phyloP scores from a whole-genome alignment of 2,888 invertebrate species.

The Lepidocyrtoides sp. region DNA sequence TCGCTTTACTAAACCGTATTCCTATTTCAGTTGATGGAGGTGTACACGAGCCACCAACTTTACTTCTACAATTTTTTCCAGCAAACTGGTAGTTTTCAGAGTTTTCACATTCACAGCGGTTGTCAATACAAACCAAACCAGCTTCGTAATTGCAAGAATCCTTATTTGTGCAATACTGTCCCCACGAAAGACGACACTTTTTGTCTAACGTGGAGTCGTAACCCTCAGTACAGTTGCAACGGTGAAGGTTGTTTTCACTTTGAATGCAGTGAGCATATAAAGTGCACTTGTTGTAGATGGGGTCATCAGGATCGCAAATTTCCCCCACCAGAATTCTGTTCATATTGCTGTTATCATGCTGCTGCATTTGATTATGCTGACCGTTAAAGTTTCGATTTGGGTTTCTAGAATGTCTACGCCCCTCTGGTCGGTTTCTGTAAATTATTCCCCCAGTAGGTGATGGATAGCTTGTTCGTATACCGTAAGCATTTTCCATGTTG shows the following conservation, averaged over 20 bases:
- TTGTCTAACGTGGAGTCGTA: constrained; percentile 69
- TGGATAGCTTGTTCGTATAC: constrained; percentile 49
- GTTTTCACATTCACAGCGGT: constrained; percentile 79
- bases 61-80: constrained; percentile 66
- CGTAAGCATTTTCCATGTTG: constrained; percentile 1
- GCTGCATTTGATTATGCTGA: background rate
- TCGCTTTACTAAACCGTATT: constrained; percentile 64
- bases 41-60: constrained; percentile 74
- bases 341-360: background rate
- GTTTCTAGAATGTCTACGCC: constrained; percentile 67
- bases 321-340: constrained; percentile 76
- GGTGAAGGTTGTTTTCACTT: constrained; percentile 66
- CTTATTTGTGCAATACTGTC: constrained; percentile 72
- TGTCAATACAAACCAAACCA: constrained; percentile 74
- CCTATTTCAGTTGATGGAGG: constrained; percentile 62
- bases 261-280: constrained; percentile 66
- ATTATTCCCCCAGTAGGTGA: constrained; percentile 71
- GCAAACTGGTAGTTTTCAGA: constrained; percentile 73
- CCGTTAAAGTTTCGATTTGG: constrained; percentile 30
- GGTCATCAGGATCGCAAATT: constrained; percentile 78
- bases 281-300: constrained; percentile 74
- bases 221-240: constrained; percentile 70
- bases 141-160: constrained; percentile 74
- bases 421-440: constrained; percentile 63
- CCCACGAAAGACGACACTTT: constrained; percentile 71